Base-by-base conservation (phyloP, 2,797 vertebrate genomes). In the Glossophaga mutica region DNA sequence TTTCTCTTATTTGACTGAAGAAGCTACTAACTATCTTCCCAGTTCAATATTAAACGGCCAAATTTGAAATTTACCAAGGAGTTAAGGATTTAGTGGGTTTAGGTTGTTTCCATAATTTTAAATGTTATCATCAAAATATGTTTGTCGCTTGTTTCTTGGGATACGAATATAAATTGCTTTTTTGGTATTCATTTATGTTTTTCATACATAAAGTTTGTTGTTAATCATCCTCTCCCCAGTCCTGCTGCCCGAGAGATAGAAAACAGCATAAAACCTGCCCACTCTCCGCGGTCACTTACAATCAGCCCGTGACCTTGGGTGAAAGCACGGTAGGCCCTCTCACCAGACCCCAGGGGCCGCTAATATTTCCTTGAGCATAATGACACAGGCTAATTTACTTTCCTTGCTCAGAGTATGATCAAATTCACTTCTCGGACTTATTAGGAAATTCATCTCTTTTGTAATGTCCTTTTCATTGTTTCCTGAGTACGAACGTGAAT, bases 211-310 rank as follows among this genome's bases (percentile, higher is more conserved):
- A 93, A 81, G 6, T 4, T 34, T 76, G 0, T 57, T 90, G 57
- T 95, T 97, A 74, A 73, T 94, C 57, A 81, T 90, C 86, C 84
- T 97, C 90, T 16, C 14, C n/a, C 55, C 10, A 67, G 29, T 92
- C 87, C 85, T 92, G 88, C 96, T 96, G 85, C 83, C 88, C 85
- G 32, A 92, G 50, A 95, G 32, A 94, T 95, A 68, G 67, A 95
- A 96, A 95, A 87, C 37, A 74, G 34, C 19, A 76, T 48, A 92
- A 94, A 92, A 88, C 44, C 77, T 94, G 90, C 95, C 87, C 42
- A 29, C 1, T 90, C 91, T 97, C 93, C 93, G 90, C 18, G 50
- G 62, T 77, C 68, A 81, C 16, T 94, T 81, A 84, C 92, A 87
- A 95, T 90, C 90, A 90, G 84, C 88, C 92, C 88, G 85, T 90